phyloP scores from a whole-genome alignment of 2,113 vertebrate genomes.

The Synchiropus splendidus region DNA sequence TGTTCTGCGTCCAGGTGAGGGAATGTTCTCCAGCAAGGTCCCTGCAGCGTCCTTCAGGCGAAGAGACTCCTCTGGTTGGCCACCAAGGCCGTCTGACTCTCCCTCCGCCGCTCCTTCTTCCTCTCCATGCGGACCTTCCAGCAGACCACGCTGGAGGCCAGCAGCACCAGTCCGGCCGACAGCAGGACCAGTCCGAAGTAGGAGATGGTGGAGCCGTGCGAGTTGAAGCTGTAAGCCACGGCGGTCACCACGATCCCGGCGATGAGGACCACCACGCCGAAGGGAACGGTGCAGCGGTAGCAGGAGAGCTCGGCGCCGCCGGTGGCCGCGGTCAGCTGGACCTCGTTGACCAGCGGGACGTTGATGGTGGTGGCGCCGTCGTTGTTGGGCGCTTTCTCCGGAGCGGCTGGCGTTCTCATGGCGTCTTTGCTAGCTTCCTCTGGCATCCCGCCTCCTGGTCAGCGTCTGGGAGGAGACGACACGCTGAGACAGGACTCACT shows the following conservation, averaged over 20 bases:
- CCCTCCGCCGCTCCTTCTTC: constrained; percentile 83
- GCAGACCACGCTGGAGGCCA: constrained; percentile 80
- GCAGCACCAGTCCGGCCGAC: constrained; percentile 76
- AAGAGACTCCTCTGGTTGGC: constrained; percentile 77
- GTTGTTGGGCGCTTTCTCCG: constrained; percentile 45
- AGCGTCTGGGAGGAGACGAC: too few relatives aligned
- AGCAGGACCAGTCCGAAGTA: constrained; percentile 87
- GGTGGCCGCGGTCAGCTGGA: constrained; percentile 85
- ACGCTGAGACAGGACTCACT: too few relatives aligned
- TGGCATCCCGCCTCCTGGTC: constrained; percentile 61
- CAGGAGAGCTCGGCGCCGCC: constrained; percentile 91
- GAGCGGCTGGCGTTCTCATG: constrained; percentile 64
- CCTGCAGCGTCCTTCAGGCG: constrained; percentile 18
- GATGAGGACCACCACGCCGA: constrained; percentile 91
- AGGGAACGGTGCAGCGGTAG: constrained; percentile 90
- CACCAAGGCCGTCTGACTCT: constrained; percentile 86
- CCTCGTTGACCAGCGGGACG: constrained; percentile 80
- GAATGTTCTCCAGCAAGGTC: too few relatives aligned
- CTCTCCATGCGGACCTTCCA: constrained; percentile 80
- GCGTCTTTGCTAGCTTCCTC: constrained; percentile 74
- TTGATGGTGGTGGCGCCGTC: constrained; percentile 48
- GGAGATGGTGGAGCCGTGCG: constrained; percentile 93
- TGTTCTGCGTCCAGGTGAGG: background rate
- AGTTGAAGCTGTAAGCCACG: constrained; percentile 94
- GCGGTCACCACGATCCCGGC: constrained; percentile 84